phyloP scores from a whole-genome alignment of 1,140 invertebrate genomes.

The Drosophila sp. region DNA sequence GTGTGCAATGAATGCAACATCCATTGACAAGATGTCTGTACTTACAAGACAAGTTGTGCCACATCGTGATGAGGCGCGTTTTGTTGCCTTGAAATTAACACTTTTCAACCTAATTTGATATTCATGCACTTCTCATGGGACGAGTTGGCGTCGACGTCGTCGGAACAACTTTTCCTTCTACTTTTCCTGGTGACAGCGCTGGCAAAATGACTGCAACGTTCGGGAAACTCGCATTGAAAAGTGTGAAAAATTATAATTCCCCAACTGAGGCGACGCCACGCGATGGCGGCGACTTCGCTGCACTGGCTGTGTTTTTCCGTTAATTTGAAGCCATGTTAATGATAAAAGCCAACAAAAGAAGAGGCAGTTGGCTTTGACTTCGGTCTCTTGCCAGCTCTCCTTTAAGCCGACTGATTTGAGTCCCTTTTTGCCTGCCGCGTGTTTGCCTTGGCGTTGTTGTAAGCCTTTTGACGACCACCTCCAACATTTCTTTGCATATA shows the following conservation, averaged over 20 bases:
- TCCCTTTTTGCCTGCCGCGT: conserved; percentile 56
- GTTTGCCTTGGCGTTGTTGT: conserved; percentile 47
- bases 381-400: conserved; percentile 24
- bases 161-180: conserved; percentile 55
- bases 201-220: conserved; percentile 35
- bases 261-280: conserved; percentile 44
- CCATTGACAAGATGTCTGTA: neutral
- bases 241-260: conserved; percentile 71
- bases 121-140: conserved; percentile 74
- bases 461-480: conserved; percentile 73
- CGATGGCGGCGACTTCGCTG: conserved; percentile 12
- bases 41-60: conserved; percentile 14
- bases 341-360: conserved; percentile 75
- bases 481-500: conserved; percentile 75
- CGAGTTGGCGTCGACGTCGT: conserved; percentile 19
- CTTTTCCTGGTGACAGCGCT: conserved; percentile 61
- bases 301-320: conserved; percentile 49
- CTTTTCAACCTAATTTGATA: conserved; percentile 74
- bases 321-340: conserved; percentile 74
- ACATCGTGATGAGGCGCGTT: neutral
- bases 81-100: conserved; percentile 73
- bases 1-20: neutral
- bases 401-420: conserved; percentile 64
- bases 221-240: conserved; percentile 44
- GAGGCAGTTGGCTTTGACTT: conserved; percentile 10